A percentile compares a stretch with the other conserved stretches of the same genome.
These are phyloP conservation scores for Recurvirostra avosetta DNA, from an alignment of 2,113 vertebrate species.

Conservation along the genomic window DNA sequence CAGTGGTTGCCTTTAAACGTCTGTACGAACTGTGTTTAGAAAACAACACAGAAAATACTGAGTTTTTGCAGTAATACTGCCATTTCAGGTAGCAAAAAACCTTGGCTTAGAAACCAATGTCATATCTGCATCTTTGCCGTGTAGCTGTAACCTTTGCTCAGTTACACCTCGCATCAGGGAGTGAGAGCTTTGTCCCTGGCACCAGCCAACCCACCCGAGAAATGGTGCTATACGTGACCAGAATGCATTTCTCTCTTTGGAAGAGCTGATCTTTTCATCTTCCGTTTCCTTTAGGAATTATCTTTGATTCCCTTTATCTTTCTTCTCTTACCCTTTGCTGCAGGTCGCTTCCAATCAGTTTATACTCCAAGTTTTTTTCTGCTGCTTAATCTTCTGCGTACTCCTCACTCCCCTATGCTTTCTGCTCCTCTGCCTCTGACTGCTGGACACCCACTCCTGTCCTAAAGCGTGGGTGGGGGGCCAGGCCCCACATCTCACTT, in stretches of 20 bases:
- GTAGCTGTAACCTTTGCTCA: neutral
- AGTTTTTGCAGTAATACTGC: neutral
- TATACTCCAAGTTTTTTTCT: neutral
- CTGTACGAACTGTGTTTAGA: neutral
- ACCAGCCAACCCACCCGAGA: neutral
- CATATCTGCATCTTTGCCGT: neutral
- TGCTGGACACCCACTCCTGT: neutral
- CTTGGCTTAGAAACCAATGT: slow-evolving; percentile 10
- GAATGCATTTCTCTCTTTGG: neutral
- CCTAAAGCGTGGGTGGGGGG: rapidly evolving
- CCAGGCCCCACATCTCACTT: neutral
- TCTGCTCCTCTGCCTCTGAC: neutral
- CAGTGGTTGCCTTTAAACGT: neutral
- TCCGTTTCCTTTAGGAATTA: neutral
- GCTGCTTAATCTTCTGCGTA: neutral
- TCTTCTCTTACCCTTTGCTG: neutral
- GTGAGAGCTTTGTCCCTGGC: neutral
- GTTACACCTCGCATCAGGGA: neutral
- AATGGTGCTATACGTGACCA: neutral
- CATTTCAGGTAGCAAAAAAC: neutral
- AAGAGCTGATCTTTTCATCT: slow-evolving; percentile 9
- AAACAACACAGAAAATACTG: neutral
- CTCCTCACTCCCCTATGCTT: neutral
- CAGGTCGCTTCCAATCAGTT: neutral
- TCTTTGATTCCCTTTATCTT: slow-evolving; percentile 4